phyloP scores from a whole-genome alignment of 35 echinoderm and acorn worm species.

The Ophiothrix spiculata region DNA sequence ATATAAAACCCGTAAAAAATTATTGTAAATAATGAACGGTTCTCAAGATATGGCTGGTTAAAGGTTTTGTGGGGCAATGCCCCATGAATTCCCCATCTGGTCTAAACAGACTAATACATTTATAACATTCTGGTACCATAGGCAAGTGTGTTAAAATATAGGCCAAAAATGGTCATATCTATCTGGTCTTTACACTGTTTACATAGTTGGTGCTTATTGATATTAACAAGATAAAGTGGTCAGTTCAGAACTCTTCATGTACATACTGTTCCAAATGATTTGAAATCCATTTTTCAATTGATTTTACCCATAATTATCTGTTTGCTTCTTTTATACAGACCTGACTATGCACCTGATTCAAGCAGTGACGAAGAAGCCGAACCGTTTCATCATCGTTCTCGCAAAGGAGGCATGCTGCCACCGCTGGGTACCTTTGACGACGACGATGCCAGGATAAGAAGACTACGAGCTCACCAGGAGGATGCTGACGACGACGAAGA shows the following conservation, averaged over 20 bases:
- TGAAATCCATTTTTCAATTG: too few relatives aligned
- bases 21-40: too few relatives aligned
- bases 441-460: constrained; percentile 57
- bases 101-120: too few relatives aligned
- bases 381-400: background rate
- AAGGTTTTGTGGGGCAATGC: too few relatives aligned
- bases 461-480: constrained; percentile 55
- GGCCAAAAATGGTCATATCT: background rate
- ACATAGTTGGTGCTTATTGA: too few relatives aligned
- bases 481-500: constrained; percentile 58
- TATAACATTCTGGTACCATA: background rate
- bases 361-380: constrained; percentile 81
- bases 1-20: too few relatives aligned
- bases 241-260: too few relatives aligned
- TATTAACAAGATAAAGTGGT: background rate
- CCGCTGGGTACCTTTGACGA: constrained; percentile 27
- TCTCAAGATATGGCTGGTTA: too few relatives aligned
- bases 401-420: background rate
- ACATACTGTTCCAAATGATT: background rate
- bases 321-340: constrained; percentile 33
- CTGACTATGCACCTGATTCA: constrained; percentile 85
- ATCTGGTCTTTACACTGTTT: background rate
- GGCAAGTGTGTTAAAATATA: background rate
- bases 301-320: constrained; percentile 11
- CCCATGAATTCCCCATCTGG: too few relatives aligned